Base-by-base conservation (phyloP, 2,888 invertebrate genomes). In the Coelinius sp. region DNA sequence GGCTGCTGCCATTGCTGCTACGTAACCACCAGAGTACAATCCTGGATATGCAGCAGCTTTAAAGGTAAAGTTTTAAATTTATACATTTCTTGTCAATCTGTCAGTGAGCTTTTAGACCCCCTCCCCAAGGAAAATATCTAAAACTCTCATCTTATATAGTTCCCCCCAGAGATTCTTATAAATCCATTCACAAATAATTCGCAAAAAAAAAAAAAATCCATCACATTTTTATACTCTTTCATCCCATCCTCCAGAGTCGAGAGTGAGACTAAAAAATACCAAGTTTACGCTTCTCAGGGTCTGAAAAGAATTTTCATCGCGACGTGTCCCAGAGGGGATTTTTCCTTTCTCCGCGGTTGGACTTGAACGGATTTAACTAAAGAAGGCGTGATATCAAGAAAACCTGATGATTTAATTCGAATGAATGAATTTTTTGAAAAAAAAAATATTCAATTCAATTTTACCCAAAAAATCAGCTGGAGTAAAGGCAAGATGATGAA, bases 401-500 rank as follows among this genome's bases (percentile, higher is more conserved):
- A 24, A 8, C 22, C 22, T 20, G 6, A 22, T 27, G 4, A 25
- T 10, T 35, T 10, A 35, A 35, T 35, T 27, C 0, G 14, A n/a
- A n/a, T n/a, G n/a, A n/a, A n/a, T n/a, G n/a, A n/a, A n/a, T n/a
- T n/a, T n/a, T n/a, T n/a, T n/a, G n/a, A 31, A 31, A 7, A 31
- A 31, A 31, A 31, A 31, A 31, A 31, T 5, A 31, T 31, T n/a
- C n/a, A 41, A 2, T n/a, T 41, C 2, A n/a, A 10, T 41, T 92
- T 90, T 89, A 95, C 95, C 95, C 84, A 95, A 91, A 87, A 95
- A 93, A 86, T 95, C 95, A 25, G 95, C 91, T 82, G 90, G 80
- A 76, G 82, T 90, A 85, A 86, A 90, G 81, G 81, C 85, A 59
- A 86, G 82, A 71, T 87, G 86, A 79, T 86, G 87, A 25, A 86